Evolutionary conservation across 2,113 vertebrate genomes (phyloP).

Genomic region (Rhea pennata): DNA sequence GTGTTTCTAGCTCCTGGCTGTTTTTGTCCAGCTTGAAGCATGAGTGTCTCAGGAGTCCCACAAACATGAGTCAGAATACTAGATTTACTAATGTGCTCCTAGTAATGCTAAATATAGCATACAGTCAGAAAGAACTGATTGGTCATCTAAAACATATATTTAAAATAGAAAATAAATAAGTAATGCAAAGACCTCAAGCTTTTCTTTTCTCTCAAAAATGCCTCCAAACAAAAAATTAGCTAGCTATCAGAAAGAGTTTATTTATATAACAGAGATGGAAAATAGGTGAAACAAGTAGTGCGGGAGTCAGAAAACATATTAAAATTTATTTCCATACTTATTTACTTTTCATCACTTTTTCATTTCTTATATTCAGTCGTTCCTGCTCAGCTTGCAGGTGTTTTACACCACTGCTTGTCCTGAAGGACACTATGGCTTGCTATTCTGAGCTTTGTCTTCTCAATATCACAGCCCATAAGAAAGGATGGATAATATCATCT

Average conservation of each 20-base stretch:
- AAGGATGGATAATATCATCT: not conserved
- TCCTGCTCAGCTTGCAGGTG: not conserved
- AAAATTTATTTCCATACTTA: not conserved
- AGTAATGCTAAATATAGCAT: not conserved
- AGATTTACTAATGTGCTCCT: conserved; percentile 34
- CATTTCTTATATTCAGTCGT: not conserved
- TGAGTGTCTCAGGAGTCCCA: not conserved
- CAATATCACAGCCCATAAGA: not conserved
- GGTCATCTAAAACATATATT: not conserved
- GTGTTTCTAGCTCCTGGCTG: not conserved
- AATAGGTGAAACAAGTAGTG: not conserved
- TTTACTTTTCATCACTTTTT: not conserved
- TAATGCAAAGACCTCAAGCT: not conserved
- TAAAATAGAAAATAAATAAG: not conserved
- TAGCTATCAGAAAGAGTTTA: not conserved
- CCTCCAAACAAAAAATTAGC: not conserved
- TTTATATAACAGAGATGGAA: not conserved
- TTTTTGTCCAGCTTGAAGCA: conserved; percentile 11
- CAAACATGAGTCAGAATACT: not conserved
- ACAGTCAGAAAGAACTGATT: conserved; percentile 20
- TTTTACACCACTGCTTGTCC: not conserved
- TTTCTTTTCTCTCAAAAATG: not conserved
- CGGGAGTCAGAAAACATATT: not conserved
- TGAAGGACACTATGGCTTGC: not conserved
- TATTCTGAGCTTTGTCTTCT: not conserved